Evolutionary conservation across 2,888 invertebrate genomes (phyloP), one percentile per base, ranked within the genome.

Genomic region (Orthosia gothica): DNA sequence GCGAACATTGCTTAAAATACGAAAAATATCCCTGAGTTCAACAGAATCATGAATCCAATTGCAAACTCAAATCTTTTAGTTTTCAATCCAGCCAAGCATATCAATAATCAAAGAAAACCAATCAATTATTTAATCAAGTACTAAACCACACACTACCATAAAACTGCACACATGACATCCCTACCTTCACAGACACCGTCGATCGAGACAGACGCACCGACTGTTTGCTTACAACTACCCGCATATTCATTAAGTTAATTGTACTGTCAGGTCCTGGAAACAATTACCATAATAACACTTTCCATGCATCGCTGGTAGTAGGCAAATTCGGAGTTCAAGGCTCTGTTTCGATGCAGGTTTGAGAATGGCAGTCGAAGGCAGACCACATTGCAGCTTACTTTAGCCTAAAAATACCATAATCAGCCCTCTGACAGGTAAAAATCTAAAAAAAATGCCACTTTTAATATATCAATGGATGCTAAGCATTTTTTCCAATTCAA

Each of bases 171-270:
- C 2, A n/a, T 20, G 20, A 58, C 47, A 47, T 12, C n/a, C 32
- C 45, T 58, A 15, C 26, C 26, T 59, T 18, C 16, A 18, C n/a
- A 18, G 3, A 4, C 16, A 15, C 23, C 5, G 47, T 13, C 72
- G 59, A 79, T 13, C 72, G 57, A 79, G 66, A 58, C 76, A 76
- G 74, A 64, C 70, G 62, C 40, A 45, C 63, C 32, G 70, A 54
- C 57, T 83, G 80, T 88, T 86, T 83, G 72, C 81, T 63, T 54
- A 83, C 71, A 65, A 79, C 87, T 84, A 84, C 83, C 89, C 89
- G 89, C 91, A 92, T 93, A 93, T 93, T 93, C 91, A 93, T 93
- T 92, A 93, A 87, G 89, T 87, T 93, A 93, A 93, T 93, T 93
- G 93, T 91, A 86, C 89, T 79, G 88, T 87, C 90, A 86, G 80